These are phyloP conservation scores for Avahi laniger DNA, from an alignment of 2,797 vertebrate genomes.

Conservation along the genomic window DNA sequence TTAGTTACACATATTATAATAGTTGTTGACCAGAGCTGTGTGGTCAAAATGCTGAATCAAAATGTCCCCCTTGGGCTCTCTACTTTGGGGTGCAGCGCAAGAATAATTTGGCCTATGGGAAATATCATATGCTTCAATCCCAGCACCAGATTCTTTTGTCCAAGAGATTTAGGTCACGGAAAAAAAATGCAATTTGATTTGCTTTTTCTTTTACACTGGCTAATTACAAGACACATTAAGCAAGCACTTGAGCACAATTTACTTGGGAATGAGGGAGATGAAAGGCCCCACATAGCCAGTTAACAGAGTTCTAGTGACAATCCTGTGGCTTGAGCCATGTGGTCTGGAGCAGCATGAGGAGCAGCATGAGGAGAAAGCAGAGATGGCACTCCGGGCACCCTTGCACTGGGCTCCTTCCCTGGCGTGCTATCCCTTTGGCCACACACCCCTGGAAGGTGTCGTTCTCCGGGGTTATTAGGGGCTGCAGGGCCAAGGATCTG, in stretches of 20 bases:
- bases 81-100: background rate
- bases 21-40: background rate
- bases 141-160: background rate
- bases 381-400: background rate
- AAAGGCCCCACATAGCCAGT: no score
- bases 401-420: fast-evolving
- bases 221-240: background rate
- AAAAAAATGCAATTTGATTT: background rate
- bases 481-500: background rate
- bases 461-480: background rate
- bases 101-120: background rate
- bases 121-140: background rate
- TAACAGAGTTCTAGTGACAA: background rate
- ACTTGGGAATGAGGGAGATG: background rate
- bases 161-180: background rate
- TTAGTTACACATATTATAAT: background rate
- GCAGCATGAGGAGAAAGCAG: background rate
- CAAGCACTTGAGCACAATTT: background rate
- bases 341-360: background rate
- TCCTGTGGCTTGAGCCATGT: background rate
- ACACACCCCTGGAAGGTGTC: no score
- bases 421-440: background rate
- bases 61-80: background rate
- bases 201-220: background rate
- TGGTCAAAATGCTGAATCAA: background rate